Conservation (phyloP, 2,888 invertebrate species). For the Calameuta filiformis region DNA sequence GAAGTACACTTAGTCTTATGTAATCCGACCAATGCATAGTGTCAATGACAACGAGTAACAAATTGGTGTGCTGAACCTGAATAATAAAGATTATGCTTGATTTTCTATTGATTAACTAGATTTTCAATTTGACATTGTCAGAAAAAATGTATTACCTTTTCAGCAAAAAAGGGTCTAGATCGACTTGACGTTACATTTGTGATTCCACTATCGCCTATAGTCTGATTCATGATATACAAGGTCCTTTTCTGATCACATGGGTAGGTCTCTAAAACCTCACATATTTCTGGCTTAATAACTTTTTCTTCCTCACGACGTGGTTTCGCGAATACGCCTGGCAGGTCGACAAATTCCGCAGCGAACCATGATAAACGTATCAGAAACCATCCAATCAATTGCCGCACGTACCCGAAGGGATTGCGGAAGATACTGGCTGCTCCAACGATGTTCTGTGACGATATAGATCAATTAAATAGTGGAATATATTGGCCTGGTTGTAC, state of each 20-base stretch:
- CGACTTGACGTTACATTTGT: conserved; percentile 64
- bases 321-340: conserved; percentile 50
- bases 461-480: neutral
- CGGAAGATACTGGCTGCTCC: conserved; percentile 43
- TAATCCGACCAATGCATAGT: conserved; percentile 67
- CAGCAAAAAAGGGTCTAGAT: conserved; percentile 75
- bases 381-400: conserved; percentile 62
- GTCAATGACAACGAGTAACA: conserved; percentile 80
- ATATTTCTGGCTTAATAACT: conserved; percentile 49
- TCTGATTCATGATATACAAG: conserved; percentile 76
- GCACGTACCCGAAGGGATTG: conserved; percentile 59
- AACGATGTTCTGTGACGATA: conserved; percentile 16
- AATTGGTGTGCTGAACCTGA: conserved; percentile 78
- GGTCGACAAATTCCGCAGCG: conserved; percentile 50
- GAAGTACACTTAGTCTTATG: conserved; percentile 67
- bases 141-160: conserved; percentile 65
- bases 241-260: conserved; percentile 81
- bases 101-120: too few species aligned
- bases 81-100: conserved; percentile 13
- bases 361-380: conserved; percentile 59
- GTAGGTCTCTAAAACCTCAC: conserved; percentile 57
- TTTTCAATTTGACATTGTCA: neutral
- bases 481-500: neutral
- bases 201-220: conserved; percentile 62
- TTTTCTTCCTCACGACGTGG: conserved; percentile 60